phyloP scores from a whole-genome alignment of 1,140 invertebrate species.

The Anagrus nilaparvatae region DNA sequence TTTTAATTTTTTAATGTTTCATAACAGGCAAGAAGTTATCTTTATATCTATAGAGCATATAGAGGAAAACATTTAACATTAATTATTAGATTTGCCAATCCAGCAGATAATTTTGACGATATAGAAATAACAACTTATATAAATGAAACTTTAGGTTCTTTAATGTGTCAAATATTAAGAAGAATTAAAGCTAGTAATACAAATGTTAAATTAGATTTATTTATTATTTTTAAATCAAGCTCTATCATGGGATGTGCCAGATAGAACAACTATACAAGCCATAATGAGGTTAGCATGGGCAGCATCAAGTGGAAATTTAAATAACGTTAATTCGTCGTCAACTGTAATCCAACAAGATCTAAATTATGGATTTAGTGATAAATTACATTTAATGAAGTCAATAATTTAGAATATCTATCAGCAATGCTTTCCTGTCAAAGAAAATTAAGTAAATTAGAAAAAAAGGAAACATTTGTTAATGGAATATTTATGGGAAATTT shows the following conservation, averaged over 20 bases:
- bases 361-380: too few species aligned
- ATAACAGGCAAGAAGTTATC: conserved; percentile 77
- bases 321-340: conserved; percentile 53
- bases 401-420: too few species aligned
- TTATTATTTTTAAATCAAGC: conserved; percentile 76
- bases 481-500: too few species aligned
- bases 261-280: conserved; percentile 55
- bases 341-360: conserved; percentile 64
- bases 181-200: conserved; percentile 56
- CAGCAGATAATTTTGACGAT: conserved; percentile 82
- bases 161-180: conserved; percentile 65
- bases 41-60: conserved; percentile 57
- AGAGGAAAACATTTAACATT: conserved; percentile 83
- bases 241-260: conserved; percentile 53
- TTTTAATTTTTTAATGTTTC: too few species aligned
- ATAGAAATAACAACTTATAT: conserved; percentile 87
- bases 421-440: too few species aligned
- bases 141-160: conserved; percentile 81
- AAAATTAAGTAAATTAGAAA: too few species aligned
- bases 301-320: conserved; percentile 59
- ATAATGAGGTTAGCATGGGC: conserved; percentile 71
- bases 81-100: conserved; percentile 81
- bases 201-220: conserved; percentile 81
- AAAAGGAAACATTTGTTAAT: too few species aligned
- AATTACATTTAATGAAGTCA: too few species aligned